phyloP scores from a whole-genome alignment of 2,113 vertebrate genomes.

The Saccopteryx leptura region DNA sequence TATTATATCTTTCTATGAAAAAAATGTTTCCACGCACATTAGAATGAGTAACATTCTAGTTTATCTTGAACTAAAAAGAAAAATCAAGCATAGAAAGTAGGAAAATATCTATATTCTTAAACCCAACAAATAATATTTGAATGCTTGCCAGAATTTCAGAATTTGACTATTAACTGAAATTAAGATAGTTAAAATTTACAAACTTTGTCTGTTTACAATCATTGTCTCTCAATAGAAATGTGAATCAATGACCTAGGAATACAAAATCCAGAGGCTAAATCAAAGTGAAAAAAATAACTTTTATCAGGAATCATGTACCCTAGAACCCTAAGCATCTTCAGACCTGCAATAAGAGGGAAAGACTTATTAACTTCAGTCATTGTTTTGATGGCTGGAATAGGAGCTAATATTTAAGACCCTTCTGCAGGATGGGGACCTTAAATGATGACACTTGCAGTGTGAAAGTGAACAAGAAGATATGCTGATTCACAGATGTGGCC shows the following conservation, averaged over 20 bases:
- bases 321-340: not conserved
- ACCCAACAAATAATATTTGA: not conserved
- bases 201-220: not conserved
- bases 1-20: not conserved
- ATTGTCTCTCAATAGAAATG: not conserved
- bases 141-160: not conserved
- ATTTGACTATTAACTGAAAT: not conserved
- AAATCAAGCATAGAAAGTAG: not conserved
- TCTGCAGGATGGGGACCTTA: not conserved
- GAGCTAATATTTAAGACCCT: not conserved
- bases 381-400: not conserved
- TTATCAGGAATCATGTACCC: not conserved
- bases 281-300: not conserved
- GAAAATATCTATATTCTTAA: not conserved
- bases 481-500: not conserved
- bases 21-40: not conserved
- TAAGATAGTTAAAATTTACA: not conserved
- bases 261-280: not conserved
- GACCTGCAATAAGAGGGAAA: not conserved
- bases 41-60: not conserved
- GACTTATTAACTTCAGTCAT: not conserved
- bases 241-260: not conserved
- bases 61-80: not conserved
- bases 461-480: not conserved
- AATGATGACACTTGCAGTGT: not conserved